Conservation (phyloP, 2,113 vertebrate genomes). For the Abramis brama region DNA sequence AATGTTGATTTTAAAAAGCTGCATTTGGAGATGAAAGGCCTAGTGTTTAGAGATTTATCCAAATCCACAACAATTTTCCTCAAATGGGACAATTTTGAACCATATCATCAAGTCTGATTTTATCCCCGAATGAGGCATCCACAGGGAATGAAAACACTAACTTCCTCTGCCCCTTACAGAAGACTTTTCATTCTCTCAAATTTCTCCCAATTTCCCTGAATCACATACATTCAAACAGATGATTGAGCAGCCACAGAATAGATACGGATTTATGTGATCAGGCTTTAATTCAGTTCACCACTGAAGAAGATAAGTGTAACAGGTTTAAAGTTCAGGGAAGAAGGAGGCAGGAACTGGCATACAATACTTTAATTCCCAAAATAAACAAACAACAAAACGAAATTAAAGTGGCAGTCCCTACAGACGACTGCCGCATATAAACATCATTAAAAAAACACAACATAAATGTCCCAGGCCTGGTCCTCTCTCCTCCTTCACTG, state of each 20-base stretch:
- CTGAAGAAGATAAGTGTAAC: background rate
- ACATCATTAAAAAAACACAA: too few species aligned
- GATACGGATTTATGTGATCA: background rate
- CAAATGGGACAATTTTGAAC: background rate
- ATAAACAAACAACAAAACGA: too few species aligned
- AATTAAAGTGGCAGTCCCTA: too few species aligned
- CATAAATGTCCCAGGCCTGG: too few species aligned
- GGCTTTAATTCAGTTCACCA: conserved; percentile 9
- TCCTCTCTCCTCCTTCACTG: too few species aligned
- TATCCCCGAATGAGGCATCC: background rate
- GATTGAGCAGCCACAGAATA: background rate
- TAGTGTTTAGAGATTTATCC: background rate
- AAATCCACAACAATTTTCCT: background rate
- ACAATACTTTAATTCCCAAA: too few species aligned
- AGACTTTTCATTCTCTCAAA: background rate
- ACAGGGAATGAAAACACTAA: background rate
- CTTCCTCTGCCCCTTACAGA: background rate
- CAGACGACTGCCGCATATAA: too few species aligned
- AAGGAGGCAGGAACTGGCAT: too few species aligned
- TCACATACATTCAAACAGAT: background rate
- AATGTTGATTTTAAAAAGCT: conserved; percentile 10
- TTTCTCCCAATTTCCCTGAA: background rate
- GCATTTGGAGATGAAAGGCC: background rate
- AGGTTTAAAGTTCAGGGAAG: too few species aligned
- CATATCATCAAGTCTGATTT: background rate